Evolutionary conservation across 1,140 invertebrate genomes (phyloP).

Genomic region (Caerostris darwini): DNA sequence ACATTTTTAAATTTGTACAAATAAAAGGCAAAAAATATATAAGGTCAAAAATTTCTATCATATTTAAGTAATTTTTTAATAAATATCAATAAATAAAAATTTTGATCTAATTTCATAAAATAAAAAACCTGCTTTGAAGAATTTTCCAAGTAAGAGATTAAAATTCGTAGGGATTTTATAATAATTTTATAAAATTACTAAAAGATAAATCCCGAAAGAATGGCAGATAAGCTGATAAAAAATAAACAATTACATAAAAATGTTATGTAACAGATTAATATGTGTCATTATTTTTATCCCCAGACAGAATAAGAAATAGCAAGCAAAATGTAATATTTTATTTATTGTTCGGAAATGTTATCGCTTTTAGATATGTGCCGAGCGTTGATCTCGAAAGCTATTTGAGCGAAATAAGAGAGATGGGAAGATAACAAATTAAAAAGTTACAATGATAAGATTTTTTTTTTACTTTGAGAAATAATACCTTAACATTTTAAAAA

Average conservation of each 20-base stretch:
- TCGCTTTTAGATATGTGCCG: conserved; percentile 19
- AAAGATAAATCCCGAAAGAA: neutral
- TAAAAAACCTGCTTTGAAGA: too few relatives aligned
- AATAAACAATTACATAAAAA: conserved; percentile 36
- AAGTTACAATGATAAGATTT: neutral
- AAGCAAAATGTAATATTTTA: neutral
- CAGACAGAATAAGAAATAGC: neutral
- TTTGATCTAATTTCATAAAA: too few relatives aligned
- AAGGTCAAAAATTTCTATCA: too few relatives aligned
- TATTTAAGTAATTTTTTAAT: too few relatives aligned
- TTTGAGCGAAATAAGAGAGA: neutral
- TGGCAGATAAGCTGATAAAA: neutral
- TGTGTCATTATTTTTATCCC: neutral
- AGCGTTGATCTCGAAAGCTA: conserved; percentile 26
- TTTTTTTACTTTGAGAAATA: too few relatives aligned
- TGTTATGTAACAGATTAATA: conserved; percentile 26
- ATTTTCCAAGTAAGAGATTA: too few relatives aligned
- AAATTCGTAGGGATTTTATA: too few relatives aligned
- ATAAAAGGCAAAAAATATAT: too few relatives aligned
- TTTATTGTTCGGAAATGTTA: conserved; percentile 11
- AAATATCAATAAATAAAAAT: too few relatives aligned
- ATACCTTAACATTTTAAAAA: too few relatives aligned
- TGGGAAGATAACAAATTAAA: neutral
- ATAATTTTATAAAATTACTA: too few relatives aligned
- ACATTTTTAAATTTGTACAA: too few relatives aligned